Evolutionary conservation across 2,113 vertebrate species (phyloP).

Genomic region (Apaloderma vittatum): DNA sequence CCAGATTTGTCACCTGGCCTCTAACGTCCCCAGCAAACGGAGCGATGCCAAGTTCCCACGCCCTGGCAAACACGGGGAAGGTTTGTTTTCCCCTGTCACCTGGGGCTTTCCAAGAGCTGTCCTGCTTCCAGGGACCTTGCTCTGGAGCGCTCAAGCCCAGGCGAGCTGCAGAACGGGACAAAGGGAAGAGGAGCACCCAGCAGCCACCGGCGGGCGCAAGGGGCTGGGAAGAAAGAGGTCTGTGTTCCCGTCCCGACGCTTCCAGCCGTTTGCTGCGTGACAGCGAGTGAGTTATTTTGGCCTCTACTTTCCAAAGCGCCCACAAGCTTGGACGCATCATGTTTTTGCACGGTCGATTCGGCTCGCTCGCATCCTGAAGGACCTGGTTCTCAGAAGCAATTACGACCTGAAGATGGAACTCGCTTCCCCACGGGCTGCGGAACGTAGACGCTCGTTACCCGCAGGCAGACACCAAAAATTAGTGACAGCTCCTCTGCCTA

Average conservation of each 20-base stretch:
- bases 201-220: rapidly evolving
- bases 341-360: neutral
- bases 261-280: neutral
- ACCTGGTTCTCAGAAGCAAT: neutral
- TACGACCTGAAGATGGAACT: neutral
- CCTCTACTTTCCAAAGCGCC: neutral
- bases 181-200: neutral
- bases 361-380: neutral
- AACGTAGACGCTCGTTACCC: neutral
- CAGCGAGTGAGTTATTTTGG: neutral
- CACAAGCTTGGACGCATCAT: neutral
- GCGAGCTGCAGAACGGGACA: neutral
- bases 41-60: slow-evolving; percentile 9
- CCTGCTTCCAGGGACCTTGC: neutral
- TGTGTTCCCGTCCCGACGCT: neutral
- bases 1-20: neutral
- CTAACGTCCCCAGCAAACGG: neutral
- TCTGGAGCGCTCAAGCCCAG: rapidly evolving
- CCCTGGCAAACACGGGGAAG: neutral
- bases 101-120: neutral
- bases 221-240: neutral
- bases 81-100: neutral
- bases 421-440: neutral
- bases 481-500: neutral
- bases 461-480: neutral